Conservation (phyloP, 2,888 invertebrate genomes). For the Brachyptera putata region DNA sequence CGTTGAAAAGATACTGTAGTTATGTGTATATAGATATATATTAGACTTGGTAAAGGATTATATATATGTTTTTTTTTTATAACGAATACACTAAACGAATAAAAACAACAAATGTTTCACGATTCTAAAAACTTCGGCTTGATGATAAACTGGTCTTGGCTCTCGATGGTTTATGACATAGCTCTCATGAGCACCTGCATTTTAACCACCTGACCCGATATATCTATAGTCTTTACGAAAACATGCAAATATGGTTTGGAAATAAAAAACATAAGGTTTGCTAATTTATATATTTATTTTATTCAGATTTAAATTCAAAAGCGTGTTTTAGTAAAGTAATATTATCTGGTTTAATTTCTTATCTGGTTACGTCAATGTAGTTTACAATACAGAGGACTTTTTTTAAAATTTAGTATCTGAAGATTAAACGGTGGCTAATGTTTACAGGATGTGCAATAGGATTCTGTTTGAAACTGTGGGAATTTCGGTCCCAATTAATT, state of each 20-base stretch:
- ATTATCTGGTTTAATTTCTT: too few relatives aligned
- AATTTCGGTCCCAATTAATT: conserved; percentile 8
- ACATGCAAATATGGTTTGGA: conserved; percentile 1
- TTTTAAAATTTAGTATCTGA: too few relatives aligned
- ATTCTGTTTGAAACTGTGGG: conserved; percentile 4
- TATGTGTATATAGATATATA: neutral
- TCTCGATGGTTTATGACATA: conserved; percentile 9
- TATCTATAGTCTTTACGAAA: neutral
- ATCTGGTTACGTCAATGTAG: too few relatives aligned
- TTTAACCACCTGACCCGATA: neutral
- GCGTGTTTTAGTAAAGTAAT: too few relatives aligned
- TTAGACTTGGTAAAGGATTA: too few relatives aligned
- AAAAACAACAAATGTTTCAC: conserved; percentile 7
- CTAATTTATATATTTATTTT: too few relatives aligned
- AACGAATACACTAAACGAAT: conserved; percentile 10
- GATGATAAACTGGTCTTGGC: conserved; percentile 16
- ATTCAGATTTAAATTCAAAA: too few relatives aligned
- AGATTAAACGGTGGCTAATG: neutral
- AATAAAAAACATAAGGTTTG: too few relatives aligned
- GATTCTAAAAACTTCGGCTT: conserved; percentile 2
- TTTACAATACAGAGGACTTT: too few relatives aligned
- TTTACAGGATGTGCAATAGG: neutral
- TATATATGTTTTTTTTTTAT: neutral
- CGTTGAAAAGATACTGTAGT: neutral
- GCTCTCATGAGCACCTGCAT: neutral